Evolutionary conservation across 2,113 vertebrate species (phyloP).

Genomic region (Narcine bancroftii): DNA sequence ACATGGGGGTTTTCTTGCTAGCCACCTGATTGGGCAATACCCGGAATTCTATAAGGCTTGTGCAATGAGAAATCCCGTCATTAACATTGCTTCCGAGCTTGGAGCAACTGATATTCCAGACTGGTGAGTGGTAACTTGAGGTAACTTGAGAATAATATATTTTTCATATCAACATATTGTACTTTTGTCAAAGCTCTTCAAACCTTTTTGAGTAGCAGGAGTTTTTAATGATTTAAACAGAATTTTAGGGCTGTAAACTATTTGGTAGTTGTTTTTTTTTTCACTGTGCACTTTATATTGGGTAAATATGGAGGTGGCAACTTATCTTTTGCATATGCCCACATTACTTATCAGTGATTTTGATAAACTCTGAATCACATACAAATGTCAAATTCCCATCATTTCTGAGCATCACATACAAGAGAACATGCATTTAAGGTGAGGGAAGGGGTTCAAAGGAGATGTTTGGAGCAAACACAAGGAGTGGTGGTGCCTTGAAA

Average conservation of each 20-base stretch:
- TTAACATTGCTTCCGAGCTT: constrained; percentile 81
- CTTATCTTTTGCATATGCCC: too few species aligned
- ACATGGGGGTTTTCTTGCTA: constrained; percentile 86
- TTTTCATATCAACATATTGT: neutral
- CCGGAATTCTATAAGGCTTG: constrained; percentile 78
- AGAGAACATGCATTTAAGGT: too few species aligned
- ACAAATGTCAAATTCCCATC: too few species aligned
- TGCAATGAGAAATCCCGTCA: constrained; percentile 77
- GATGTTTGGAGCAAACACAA: too few species aligned
- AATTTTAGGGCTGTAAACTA: too few species aligned
- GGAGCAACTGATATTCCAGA: constrained; percentile 85
- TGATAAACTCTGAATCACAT: too few species aligned
- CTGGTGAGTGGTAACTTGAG: constrained; percentile 64
- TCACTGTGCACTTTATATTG: neutral
- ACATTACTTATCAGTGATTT: too few species aligned
- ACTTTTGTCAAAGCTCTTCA: neutral
- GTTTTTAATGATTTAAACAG: neutral
- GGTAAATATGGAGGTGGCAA: neutral
- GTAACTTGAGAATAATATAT: neutral
- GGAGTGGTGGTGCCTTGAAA: too few species aligned
- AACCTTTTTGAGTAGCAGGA: neutral
- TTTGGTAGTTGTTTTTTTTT: too few species aligned
- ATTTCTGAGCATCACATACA: too few species aligned
- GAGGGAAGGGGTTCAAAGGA: too few species aligned
- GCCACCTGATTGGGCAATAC: constrained; percentile 89